phyloP scores from a whole-genome alignment of 2,888 invertebrate genomes.

The Sphaeridia pumilis region DNA sequence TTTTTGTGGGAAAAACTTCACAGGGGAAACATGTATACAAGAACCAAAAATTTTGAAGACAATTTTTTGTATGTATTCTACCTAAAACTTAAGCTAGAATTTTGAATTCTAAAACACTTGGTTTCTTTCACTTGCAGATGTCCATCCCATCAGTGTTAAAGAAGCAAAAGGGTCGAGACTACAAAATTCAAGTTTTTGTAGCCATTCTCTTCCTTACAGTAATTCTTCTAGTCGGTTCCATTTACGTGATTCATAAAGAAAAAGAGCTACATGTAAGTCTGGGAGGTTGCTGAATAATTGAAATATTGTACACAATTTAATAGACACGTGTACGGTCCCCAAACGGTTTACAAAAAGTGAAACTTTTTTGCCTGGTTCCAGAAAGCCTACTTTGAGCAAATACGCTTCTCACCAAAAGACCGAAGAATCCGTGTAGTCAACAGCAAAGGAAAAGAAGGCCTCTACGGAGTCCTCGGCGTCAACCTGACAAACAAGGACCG shows the following conservation, averaged over 20 bases:
- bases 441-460: constrained; percentile 56
- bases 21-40: too few relatives aligned
- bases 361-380: constrained; percentile 37
- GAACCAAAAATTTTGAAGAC: too few relatives aligned
- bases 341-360: not conserved
- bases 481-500: constrained; percentile 36
- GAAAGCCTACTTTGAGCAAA: constrained; percentile 67
- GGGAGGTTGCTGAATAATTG: not conserved
- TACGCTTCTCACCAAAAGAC: constrained; percentile 67
- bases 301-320: too few relatives aligned
- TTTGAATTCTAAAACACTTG: too few relatives aligned
- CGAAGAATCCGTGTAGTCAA: constrained; percentile 61
- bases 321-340: too few relatives aligned
- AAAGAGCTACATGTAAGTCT: constrained; percentile 54
- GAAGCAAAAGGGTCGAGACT: constrained; percentile 56
- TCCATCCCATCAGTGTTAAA: constrained; percentile 61
- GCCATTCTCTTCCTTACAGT: constrained; percentile 66
- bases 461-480: constrained; percentile 53
- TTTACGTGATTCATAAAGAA: constrained; percentile 70
- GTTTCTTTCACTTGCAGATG: constrained; percentile 36
- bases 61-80: too few relatives aligned
- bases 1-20: too few relatives aligned
- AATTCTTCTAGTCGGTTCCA: constrained; percentile 68
- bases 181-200: constrained; percentile 69
- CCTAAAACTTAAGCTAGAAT: too few relatives aligned